A percentile compares a stretch with the other conserved stretches of the same genome.
phyloP scores from a whole-genome alignment of 2,797 vertebrate species.

The Fringilla coelebs region DNA sequence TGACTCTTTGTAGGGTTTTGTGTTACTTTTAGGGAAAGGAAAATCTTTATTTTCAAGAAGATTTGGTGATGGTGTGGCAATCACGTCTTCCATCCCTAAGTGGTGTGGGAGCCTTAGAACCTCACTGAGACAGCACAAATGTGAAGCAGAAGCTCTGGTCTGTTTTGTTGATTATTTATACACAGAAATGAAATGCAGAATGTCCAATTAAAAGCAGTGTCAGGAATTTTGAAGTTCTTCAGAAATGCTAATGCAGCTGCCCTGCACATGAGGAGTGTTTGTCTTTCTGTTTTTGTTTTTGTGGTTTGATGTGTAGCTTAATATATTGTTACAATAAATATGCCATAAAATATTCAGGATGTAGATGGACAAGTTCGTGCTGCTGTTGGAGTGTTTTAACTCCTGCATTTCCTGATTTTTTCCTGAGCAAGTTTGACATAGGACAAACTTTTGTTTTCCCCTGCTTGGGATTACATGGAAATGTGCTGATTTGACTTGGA shows the following conservation, averaged over 20 bases:
- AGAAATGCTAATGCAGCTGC: slow-evolving; percentile 48
- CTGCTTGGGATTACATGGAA: background rate
- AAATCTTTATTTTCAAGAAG: background rate
- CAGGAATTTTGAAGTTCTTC: background rate
- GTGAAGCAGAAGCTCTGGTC: background rate
- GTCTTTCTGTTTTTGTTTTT: slow-evolving; percentile 57
- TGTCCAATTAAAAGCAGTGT: background rate
- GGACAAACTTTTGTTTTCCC: background rate
- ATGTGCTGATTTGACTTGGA: background rate
- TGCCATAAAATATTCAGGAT: slow-evolving; percentile 61
- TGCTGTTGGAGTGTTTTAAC: slow-evolving; percentile 36
- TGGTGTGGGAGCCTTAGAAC: background rate
- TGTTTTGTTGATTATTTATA: background rate
- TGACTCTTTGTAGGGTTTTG: background rate
- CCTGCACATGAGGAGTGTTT: slow-evolving; percentile 16
- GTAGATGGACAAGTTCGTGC: slow-evolving; percentile 14
- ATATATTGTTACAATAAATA: slow-evolving; percentile 61
- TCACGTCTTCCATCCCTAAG: background rate
- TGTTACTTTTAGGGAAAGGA: background rate
- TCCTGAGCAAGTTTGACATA: background rate
- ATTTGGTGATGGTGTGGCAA: background rate
- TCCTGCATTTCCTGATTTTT: slow-evolving; percentile 27
- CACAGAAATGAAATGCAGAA: background rate
- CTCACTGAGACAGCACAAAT: background rate
- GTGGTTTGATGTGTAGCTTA: slow-evolving; percentile 55